phyloP scores from a whole-genome alignment of 1,140 invertebrate genomes.

The Aphidius ervi region DNA sequence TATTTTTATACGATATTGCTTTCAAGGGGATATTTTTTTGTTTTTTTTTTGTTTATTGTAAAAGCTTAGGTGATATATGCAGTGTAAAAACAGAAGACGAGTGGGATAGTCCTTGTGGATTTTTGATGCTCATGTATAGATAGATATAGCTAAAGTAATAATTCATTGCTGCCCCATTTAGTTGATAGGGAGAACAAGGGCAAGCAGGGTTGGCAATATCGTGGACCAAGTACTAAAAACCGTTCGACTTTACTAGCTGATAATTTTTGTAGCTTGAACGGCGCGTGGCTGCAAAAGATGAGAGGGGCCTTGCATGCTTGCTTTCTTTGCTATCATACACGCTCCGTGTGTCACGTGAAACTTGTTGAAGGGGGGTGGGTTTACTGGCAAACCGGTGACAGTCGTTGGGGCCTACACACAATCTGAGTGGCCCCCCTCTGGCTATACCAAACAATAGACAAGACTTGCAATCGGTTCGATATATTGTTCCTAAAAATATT shows the following conservation, averaged over 20 bases:
- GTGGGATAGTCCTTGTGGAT: not conserved
- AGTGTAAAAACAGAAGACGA: too few relatives aligned
- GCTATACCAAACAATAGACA: too few relatives aligned
- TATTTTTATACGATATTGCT: not conserved
- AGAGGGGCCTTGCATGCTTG: not conserved
- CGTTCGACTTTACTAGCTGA: conserved; percentile 31
- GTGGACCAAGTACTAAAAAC: conserved; percentile 20
- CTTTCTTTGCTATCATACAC: too few relatives aligned
- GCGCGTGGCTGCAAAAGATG: conserved; percentile 24
- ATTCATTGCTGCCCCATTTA: conserved; percentile 25
- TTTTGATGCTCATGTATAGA: not conserved
- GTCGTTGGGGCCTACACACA: conserved; percentile 13
- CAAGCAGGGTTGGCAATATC: not conserved
- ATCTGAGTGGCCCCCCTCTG: not conserved
- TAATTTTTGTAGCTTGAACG: conserved; percentile 35
- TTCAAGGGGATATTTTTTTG: not conserved
- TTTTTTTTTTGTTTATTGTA: too few relatives aligned
- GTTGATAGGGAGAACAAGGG: conserved; percentile 6
- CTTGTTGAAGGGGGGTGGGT: too few relatives aligned
- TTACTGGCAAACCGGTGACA: too few relatives aligned
- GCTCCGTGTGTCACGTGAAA: too few relatives aligned
- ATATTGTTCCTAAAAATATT: conserved; percentile 38
- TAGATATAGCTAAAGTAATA: conserved; percentile 20
- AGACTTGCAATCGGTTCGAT: conserved; percentile 28
- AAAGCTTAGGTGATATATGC: too few relatives aligned